phyloP scores from a whole-genome alignment of 2,113 vertebrate genomes.

The Corvus moneduloides region DNA sequence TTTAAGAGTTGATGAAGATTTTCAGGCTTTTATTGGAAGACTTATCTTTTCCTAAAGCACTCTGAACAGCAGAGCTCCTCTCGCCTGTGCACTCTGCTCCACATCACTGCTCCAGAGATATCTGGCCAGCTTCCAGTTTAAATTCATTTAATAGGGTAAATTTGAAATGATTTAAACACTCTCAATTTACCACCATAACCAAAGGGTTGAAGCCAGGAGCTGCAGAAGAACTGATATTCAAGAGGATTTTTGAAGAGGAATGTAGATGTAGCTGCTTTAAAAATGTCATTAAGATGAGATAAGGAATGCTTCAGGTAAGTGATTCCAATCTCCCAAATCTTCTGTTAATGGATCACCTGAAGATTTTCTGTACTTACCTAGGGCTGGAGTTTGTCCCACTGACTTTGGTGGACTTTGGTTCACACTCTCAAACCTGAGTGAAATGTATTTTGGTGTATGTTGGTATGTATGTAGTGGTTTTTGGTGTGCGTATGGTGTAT shows the following conservation, averaged over 20 bases:
- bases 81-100: background rate
- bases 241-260: background rate
- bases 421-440: background rate
- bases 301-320: background rate
- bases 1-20: background rate
- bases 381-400: background rate
- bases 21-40: background rate
- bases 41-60: background rate
- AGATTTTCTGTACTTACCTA: background rate
- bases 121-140: constrained; percentile 16
- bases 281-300: background rate
- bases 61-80: background rate
- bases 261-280: background rate
- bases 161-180: constrained; percentile 37
- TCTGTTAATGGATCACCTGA: background rate
- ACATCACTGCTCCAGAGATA: background rate
- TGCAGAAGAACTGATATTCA: background rate
- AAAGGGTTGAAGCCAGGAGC: background rate
- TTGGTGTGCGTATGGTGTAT: background rate
- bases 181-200: background rate
- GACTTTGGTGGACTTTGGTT: background rate
- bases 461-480: background rate
- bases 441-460: background rate
- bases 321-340: background rate
- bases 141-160: constrained; percentile 3